Conservation (phyloP, 2,797 vertebrate species). For the Coregonus ussuriensis region DNA sequence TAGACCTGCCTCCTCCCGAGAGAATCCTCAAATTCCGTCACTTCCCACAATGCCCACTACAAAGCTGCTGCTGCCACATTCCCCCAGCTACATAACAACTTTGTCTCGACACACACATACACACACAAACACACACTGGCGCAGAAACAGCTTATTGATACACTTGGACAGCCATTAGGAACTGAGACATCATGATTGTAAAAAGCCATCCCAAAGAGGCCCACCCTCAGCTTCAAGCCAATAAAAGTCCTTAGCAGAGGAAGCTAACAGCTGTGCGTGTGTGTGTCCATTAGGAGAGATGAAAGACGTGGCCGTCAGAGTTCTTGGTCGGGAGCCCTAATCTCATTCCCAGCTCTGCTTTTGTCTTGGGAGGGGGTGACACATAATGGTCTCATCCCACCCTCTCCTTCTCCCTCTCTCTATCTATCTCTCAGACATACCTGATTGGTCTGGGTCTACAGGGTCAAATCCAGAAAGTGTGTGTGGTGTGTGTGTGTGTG, state of each 20-base stretch:
- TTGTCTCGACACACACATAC: slow-evolving; percentile 3
- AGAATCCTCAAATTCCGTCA: slow-evolving; percentile 48
- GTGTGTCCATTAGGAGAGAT: slow-evolving; percentile 20
- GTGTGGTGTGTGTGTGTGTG: too few species aligned
- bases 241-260: slow-evolving; percentile 23
- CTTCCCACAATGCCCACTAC: slow-evolving; percentile 29
- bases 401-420: too few species aligned
- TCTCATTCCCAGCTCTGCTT: slow-evolving; percentile 34
- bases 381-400: slow-evolving; percentile 2
- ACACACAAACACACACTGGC: not conserved
- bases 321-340: slow-evolving; percentile 27
- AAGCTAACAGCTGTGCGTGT: not conserved
- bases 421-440: too few species aligned
- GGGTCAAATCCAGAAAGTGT: too few species aligned
- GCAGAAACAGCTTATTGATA: not conserved
- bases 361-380: slow-evolving; percentile 25
- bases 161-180: slow-evolving; percentile 30
- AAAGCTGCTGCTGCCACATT: slow-evolving; percentile 12
- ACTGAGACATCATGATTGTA: slow-evolving; percentile 32
- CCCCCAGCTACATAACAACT: slow-evolving; percentile 7
- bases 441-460: too few species aligned
- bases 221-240: slow-evolving; percentile 45
- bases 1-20: slow-evolving; percentile 36
- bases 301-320: slow-evolving; percentile 47
- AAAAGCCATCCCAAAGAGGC: slow-evolving; percentile 51